Conservation (phyloP, 2,797 vertebrate genomes). For the Bufotes viridis region DNA sequence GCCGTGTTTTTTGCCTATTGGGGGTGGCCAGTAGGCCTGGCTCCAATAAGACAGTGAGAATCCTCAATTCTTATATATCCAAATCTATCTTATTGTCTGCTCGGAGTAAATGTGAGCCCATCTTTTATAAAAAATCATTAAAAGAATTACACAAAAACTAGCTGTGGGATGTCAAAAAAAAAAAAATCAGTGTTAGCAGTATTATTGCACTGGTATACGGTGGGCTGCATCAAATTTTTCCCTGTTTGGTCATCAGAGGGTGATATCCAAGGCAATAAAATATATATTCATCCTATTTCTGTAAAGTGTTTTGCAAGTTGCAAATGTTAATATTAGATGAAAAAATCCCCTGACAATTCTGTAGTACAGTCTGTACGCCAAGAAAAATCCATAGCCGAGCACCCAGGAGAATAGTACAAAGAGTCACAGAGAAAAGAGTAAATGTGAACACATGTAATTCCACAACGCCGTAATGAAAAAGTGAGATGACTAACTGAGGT, state of each 20-base stretch:
- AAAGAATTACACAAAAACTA: too few species aligned
- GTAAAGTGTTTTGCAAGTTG: constrained; percentile 27
- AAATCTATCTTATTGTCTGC: too few species aligned
- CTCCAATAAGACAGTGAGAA: too few species aligned
- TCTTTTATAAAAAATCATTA: too few species aligned
- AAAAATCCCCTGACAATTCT: constrained; percentile 29
- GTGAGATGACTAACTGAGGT: constrained; percentile 13
- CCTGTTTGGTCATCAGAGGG: neutral
- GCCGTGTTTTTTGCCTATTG: too few species aligned
- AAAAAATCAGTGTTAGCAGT: too few species aligned
- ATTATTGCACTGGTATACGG: too few species aligned
- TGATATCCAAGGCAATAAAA: neutral
- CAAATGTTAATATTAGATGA: constrained; percentile 52
- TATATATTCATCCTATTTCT: neutral
- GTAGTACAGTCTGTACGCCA: constrained; percentile 27
- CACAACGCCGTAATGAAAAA: neutral
- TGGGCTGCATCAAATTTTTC: too few species aligned
- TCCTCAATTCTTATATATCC: too few species aligned
- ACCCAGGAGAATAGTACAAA: constrained; percentile 3
- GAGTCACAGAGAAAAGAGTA: constrained; percentile 14
- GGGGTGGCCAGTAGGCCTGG: too few species aligned
- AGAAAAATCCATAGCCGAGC: neutral
- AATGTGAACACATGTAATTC: constrained; percentile 2
- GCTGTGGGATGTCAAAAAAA: too few species aligned
- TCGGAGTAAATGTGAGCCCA: too few species aligned